These are phyloP conservation scores for Hirtodrosophila duncani DNA, from an alignment of 2,888 invertebrate species.

Conservation along the genomic window DNA sequence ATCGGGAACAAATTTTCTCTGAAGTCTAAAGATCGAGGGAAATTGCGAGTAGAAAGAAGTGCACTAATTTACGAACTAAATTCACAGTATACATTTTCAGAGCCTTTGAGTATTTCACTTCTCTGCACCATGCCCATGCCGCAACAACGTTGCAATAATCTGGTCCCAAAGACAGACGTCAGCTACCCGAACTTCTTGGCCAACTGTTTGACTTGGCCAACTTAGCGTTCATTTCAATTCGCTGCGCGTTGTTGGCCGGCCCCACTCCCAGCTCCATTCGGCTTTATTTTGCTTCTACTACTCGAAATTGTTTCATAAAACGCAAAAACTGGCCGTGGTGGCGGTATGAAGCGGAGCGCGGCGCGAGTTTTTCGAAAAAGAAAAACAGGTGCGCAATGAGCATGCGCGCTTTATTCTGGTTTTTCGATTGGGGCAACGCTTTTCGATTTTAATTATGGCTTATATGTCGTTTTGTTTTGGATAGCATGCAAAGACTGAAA, in stretches of 20 bases:
- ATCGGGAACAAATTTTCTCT: too few relatives aligned
- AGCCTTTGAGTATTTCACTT: constrained; percentile 3
- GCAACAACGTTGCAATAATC: constrained; percentile 33
- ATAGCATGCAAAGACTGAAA: constrained; percentile 8
- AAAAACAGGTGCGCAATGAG: constrained; percentile 60
- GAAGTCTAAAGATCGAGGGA: too few relatives aligned
- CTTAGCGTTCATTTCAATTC: constrained; percentile 47
- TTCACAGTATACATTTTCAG: background rate
- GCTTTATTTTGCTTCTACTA: constrained; percentile 34
- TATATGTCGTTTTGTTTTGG: constrained; percentile 40
- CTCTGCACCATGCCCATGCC: constrained; percentile 11
- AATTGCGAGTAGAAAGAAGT: too few relatives aligned
- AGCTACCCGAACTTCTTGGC: constrained; percentile 39
- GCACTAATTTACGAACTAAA: too few relatives aligned
- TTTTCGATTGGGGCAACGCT: constrained; percentile 42
- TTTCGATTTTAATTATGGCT: constrained; percentile 63
- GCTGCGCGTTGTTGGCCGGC: constrained; percentile 35
- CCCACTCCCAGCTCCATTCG: constrained; percentile 10
- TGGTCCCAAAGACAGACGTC: constrained; percentile 12
- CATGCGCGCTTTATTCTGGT: constrained; percentile 33
- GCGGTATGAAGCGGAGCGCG: background rate
- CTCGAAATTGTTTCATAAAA: constrained; percentile 68
- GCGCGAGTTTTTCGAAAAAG: background rate
- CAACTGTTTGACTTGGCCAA: constrained; percentile 26
- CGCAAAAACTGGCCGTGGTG: constrained; percentile 51